Percentiles rank a stretch among this genome's conserved stretches.
Evolutionary conservation across 2,113 vertebrate species (phyloP).

Genomic region (Merops nubicus): DNA sequence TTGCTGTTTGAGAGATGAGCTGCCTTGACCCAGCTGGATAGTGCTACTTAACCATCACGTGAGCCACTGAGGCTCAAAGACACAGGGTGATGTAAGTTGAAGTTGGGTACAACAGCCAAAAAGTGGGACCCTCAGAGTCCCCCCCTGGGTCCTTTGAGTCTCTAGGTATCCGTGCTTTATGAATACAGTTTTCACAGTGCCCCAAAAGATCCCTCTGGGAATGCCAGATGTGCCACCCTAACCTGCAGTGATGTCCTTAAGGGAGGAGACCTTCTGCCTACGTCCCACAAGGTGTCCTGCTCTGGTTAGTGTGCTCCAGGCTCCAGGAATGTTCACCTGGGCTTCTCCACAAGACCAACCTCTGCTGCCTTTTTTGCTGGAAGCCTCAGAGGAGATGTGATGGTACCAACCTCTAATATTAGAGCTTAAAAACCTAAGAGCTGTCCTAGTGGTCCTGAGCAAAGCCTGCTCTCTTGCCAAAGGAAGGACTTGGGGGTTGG

Average conservation of each 20-base stretch:
- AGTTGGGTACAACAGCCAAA: not conserved
- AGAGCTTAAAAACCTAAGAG: not conserved
- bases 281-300: rapidly evolving
- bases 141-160: not conserved
- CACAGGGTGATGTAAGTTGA: not conserved
- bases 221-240: not conserved
- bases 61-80: not conserved
- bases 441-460: not conserved
- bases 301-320: not conserved
- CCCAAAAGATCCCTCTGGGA: not conserved
- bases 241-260: not conserved
- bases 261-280: not conserved
- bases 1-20: not conserved
- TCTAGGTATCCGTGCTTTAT: not conserved
- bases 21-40: not conserved
- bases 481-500: not conserved
- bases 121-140: not conserved
- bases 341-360: not conserved
- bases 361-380: not conserved
- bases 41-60: not conserved
- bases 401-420: not conserved
- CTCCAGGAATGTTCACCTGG: rapidly evolving
- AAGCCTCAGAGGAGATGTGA: not conserved
- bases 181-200: not conserved
- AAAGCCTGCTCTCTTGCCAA: not conserved